Percentiles rank a stretch among this genome's conserved stretches.
These are phyloP conservation scores for Todiramphus chloris DNA, from an alignment of 2,113 vertebrate genomes.

Conservation along the genomic window DNA sequence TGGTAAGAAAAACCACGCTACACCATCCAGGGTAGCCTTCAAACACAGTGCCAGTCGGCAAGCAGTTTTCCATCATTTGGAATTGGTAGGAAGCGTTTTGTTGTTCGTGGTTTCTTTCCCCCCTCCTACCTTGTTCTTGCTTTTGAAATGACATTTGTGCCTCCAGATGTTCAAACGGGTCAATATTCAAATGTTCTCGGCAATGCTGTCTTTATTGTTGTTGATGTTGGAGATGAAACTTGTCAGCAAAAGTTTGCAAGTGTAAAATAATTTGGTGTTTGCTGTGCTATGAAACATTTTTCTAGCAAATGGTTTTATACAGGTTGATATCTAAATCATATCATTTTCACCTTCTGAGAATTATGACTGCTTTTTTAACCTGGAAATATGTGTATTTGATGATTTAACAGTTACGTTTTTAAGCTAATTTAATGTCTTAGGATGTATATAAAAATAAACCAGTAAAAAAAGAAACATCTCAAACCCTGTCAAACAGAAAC, in stretches of 20 bases:
- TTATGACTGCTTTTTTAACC: background rate
- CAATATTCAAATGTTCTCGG: background rate
- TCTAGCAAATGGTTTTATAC: background rate
- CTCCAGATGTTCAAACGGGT: background rate
- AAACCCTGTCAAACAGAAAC: background rate
- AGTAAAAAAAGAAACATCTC: background rate
- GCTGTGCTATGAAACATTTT: background rate
- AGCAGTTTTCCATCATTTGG: background rate
- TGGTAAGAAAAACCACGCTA: background rate
- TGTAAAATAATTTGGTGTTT: background rate
- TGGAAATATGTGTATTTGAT: background rate
- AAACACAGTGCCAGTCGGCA: background rate
- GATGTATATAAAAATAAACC: background rate
- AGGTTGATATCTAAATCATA: background rate
- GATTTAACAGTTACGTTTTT: background rate
- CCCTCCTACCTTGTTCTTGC: background rate
- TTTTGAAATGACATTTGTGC: background rate
- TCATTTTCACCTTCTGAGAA: background rate
- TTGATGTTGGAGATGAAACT: background rate
- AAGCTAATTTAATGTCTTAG: background rate
- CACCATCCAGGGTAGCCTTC: accelerated
- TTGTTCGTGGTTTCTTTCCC: background rate
- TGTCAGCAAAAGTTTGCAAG: background rate
- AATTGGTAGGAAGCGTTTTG: background rate
- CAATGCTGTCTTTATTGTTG: background rate